Conservation (phyloP, 2,113 vertebrate species). For the Coracopsis vasa region DNA sequence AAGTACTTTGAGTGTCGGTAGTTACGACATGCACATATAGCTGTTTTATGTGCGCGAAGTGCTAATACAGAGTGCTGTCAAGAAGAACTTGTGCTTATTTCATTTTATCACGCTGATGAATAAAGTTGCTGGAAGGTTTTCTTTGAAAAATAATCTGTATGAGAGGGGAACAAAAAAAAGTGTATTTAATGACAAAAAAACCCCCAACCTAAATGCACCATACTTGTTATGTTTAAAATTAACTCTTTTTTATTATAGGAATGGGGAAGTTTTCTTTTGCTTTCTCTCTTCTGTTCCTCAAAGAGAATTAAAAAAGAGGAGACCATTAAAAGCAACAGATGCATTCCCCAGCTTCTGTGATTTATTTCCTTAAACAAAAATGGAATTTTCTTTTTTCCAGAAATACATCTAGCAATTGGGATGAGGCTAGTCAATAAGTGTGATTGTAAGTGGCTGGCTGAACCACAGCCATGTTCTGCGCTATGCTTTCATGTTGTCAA, state of each 20-base stretch:
- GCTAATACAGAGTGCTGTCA: rapidly evolving
- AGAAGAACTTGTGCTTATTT: not conserved
- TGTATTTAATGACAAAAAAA: not conserved
- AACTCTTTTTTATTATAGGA: not conserved
- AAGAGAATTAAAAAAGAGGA: not conserved
- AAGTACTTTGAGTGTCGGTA: not conserved
- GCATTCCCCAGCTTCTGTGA: not conserved
- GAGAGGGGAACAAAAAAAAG: not conserved
- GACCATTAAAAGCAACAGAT: not conserved
- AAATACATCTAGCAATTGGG: not conserved
- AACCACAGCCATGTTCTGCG: not conserved
- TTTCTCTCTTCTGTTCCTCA: not conserved
- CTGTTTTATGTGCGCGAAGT: not conserved
- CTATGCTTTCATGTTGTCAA: not conserved
- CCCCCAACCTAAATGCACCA: not conserved
- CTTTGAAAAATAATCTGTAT: not conserved
- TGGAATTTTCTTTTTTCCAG: not conserved
- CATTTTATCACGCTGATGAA: not conserved
- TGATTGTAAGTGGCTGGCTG: not conserved
- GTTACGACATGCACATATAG: rapidly evolving
- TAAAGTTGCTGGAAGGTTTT: not conserved
- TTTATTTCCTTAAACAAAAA: not conserved
- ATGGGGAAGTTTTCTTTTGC: rapidly evolving
- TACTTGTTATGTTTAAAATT: not conserved
- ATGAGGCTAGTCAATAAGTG: not conserved